Conservation (phyloP, 1,140 invertebrate genomes). For the Aphaenogaster ashmeadi region DNA sequence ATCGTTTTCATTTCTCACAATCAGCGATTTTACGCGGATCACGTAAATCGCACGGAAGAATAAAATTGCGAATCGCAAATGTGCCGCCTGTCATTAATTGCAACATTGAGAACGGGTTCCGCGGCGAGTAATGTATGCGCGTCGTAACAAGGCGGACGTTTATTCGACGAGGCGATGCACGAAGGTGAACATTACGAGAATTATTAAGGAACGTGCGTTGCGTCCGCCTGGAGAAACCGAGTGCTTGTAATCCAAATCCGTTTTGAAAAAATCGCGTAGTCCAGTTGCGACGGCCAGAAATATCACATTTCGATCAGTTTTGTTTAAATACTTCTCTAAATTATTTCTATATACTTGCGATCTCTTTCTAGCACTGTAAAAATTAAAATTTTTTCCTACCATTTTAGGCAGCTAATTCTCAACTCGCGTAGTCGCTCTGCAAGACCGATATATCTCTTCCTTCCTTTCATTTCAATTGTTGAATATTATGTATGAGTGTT, state of each 20-base stretch:
- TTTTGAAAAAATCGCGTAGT: not conserved
- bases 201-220: slow-evolving; percentile 26
- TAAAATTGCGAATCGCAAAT: slow-evolving; percentile 30
- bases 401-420: not conserved
- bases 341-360: not conserved
- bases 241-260: not conserved
- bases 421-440: not conserved
- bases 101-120: slow-evolving; percentile 57
- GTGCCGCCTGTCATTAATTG: slow-evolving; percentile 51
- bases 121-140: slow-evolving; percentile 41
- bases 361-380: no score
- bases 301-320: not conserved
- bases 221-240: not conserved
- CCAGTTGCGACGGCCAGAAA: not conserved
- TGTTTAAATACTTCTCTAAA: not conserved
- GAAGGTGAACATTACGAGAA: slow-evolving; percentile 46
- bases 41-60: slow-evolving; percentile 37
- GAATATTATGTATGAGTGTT: slow-evolving; percentile 40
- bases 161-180: slow-evolving; percentile 33
- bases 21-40: slow-evolving; percentile 40
- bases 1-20: slow-evolving; percentile 56
- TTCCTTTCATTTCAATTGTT: slow-evolving; percentile 23
- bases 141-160: slow-evolving; percentile 31
- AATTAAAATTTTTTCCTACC: no score
- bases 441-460: not conserved